These are phyloP conservation scores for Ctenoplectra terminalis DNA, from an alignment of 1,140 invertebrate species.

Conservation along the genomic window DNA sequence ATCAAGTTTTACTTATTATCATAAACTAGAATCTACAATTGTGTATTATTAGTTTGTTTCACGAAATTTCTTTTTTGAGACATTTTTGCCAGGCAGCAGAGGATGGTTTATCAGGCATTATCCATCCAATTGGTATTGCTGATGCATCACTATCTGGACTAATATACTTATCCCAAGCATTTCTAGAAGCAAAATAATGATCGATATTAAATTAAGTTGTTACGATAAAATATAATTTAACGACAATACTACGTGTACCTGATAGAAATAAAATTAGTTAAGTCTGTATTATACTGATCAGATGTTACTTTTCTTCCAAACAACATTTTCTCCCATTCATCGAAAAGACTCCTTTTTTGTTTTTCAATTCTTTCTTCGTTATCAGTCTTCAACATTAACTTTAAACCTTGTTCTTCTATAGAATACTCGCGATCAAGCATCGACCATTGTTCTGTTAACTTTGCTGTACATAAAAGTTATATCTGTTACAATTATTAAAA, in stretches of 20 bases:
- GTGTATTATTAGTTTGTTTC: constrained; percentile 37
- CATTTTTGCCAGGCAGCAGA: constrained; percentile 79
- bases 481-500: constrained; percentile 17
- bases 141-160: constrained; percentile 75
- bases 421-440: constrained; percentile 77
- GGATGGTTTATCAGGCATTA: constrained; percentile 80
- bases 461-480: constrained; percentile 64
- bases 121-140: constrained; percentile 84
- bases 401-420: constrained; percentile 79
- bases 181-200: constrained; percentile 78
- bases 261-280: constrained; percentile 77
- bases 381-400: constrained; percentile 78
- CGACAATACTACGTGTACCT: constrained; percentile 66
- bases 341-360: constrained; percentile 72
- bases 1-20: constrained; percentile 46
- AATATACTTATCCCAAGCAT: constrained; percentile 84
- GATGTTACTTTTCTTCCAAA: constrained; percentile 73
- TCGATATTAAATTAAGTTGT: background rate
- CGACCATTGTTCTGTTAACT: constrained; percentile 77
- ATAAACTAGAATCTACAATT: constrained; percentile 32
- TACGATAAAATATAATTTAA: background rate
- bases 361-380: constrained; percentile 77
- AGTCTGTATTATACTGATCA: constrained; percentile 74
- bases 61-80: constrained; percentile 69
- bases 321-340: constrained; percentile 76